phyloP scores from a whole-genome alignment of 2,888 invertebrate genomes.

The Pimpla rufipes region DNA sequence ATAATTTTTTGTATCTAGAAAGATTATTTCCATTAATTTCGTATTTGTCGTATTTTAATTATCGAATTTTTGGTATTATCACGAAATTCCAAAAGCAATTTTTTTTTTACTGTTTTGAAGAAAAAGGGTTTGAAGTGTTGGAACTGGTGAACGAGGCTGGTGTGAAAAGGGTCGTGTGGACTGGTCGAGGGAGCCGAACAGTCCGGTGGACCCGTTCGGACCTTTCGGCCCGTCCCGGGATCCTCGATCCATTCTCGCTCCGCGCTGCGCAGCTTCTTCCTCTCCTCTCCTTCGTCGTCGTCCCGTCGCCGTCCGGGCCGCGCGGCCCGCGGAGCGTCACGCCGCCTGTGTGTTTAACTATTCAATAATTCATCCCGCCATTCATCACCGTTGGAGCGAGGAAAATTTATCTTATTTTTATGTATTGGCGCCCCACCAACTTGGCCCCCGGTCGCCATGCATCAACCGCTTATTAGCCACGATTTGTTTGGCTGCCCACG shows the following conservation, averaged over 20 bases:
- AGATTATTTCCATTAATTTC: too few species aligned
- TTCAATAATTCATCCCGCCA: slow-evolving; percentile 83
- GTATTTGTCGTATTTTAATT: too few species aligned
- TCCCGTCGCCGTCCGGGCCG: slow-evolving; percentile 52
- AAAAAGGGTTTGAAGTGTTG: background rate
- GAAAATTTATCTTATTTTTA: slow-evolving; percentile 83
- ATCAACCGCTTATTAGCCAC: slow-evolving; percentile 81
- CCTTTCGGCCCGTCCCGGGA: slow-evolving; percentile 40
- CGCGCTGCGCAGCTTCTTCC: slow-evolving; percentile 1
- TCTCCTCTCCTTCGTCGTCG: slow-evolving; percentile 9
- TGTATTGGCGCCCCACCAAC: slow-evolving; percentile 80
- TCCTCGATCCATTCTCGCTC: slow-evolving; percentile 42
- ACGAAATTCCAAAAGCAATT: background rate
- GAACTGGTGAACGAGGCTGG: slow-evolving; percentile 16
- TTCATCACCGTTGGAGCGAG: slow-evolving; percentile 81
- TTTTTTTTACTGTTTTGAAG: background rate
- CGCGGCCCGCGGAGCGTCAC: slow-evolving; percentile 54
- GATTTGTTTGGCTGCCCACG: slow-evolving; percentile 79
- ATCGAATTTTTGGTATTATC: background rate
- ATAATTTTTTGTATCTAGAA: too few species aligned
- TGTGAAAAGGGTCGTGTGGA: slow-evolving; percentile 38
- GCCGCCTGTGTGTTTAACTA: slow-evolving; percentile 82
- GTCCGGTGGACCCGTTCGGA: slow-evolving; percentile 13
- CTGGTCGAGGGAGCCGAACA: slow-evolving; percentile 25
- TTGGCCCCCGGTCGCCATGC: slow-evolving; percentile 72